phyloP scores from a whole-genome alignment of 2,888 invertebrate species.

The Apomyelois bistriatella region DNA sequence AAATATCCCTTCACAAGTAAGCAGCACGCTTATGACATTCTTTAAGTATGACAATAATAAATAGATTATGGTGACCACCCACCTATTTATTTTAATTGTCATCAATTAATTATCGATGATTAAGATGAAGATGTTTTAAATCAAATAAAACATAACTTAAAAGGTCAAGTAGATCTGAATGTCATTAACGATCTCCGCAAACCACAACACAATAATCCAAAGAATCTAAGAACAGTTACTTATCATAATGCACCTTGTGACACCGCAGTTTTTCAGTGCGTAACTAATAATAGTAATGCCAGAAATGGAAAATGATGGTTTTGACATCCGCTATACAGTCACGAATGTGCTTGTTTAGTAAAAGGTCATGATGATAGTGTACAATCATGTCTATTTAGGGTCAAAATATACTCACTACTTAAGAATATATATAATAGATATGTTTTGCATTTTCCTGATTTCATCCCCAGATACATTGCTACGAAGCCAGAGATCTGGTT shows the following conservation, averaged over 20 bases:
- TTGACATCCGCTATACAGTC: conserved; percentile 6
- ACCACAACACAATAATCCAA: conserved; percentile 2
- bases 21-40: no score
- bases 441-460: no score
- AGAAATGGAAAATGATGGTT: conserved; percentile 3
- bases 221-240: conserved; percentile 8
- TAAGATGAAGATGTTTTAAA: neutral
- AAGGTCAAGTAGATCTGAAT: neutral
- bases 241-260: conserved; percentile 5
- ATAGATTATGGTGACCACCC: no score
- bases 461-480: no score
- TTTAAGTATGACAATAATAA: no score
- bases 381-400: neutral
- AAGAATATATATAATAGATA: no score
- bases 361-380: conserved; percentile 3
- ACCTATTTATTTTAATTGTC: no score
- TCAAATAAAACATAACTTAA: neutral
- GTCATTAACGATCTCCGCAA: neutral
- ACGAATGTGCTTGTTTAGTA: conserved; percentile 5
- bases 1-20: no score
- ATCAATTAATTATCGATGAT: neutral
- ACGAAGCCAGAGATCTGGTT: no score
- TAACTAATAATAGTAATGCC: conserved; percentile 1
- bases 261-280: conserved; percentile 9
- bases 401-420: neutral